Evolutionary conservation across 2,797 vertebrate species (phyloP).

Genomic region (Oreochromis grahami): DNA sequence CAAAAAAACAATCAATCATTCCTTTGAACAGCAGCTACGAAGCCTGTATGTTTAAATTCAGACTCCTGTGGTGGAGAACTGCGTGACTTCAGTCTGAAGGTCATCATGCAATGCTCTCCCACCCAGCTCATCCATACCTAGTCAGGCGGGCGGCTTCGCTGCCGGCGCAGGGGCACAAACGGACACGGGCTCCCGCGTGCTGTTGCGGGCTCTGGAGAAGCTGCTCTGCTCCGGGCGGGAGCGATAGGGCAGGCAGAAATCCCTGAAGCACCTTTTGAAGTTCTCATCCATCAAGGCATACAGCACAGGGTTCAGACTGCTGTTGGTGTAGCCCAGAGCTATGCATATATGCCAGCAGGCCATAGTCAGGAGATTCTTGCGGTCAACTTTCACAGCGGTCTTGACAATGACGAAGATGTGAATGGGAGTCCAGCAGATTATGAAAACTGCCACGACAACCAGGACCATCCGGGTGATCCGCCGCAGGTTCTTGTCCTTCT

Average conservation of each 20-base stretch:
- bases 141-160: constrained; percentile 81
- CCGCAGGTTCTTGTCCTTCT: constrained; percentile 91
- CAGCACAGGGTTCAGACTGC: constrained; percentile 94
- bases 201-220: constrained; percentile 81
- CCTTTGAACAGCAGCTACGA: not conserved
- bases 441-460: constrained; percentile 94
- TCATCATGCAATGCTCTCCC: constrained; percentile 58
- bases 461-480: constrained; percentile 97
- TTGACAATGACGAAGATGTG: constrained; percentile 96
- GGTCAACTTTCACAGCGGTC: constrained; percentile 86
- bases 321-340: constrained; percentile 95
- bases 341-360: constrained; percentile 95
- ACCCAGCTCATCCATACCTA: constrained; percentile 65
- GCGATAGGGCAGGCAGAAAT: constrained; percentile 88
- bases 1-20: not conserved
- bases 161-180: constrained; percentile 76
- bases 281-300: constrained; percentile 97
- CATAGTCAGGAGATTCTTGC: constrained; percentile 83
- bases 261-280: constrained; percentile 94
- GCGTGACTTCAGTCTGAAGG: constrained; percentile 79
- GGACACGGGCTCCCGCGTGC: constrained; percentile 77
- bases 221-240: constrained; percentile 77
- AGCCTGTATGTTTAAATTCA: constrained; percentile 44
- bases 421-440: constrained; percentile 97
- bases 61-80: constrained; percentile 81